A percentile compares a stretch with the other conserved stretches of the same genome.
Conservation (phyloP, 1,140 invertebrate genomes). For the Bursaphelenchus mucronatus region DNA sequence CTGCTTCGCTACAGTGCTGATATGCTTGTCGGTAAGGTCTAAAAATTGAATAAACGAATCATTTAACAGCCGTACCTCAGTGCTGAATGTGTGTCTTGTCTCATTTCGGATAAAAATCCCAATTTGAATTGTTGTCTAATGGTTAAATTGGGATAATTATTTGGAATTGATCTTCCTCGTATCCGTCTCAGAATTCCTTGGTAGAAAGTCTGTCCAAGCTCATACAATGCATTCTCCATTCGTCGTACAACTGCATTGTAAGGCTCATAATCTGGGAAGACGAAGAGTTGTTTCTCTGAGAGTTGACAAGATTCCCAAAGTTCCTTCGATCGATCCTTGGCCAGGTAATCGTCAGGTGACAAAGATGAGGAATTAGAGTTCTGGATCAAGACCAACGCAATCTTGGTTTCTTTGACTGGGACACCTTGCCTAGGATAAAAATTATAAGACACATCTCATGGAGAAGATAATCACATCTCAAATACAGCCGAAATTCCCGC, state of each 20-base stretch:
- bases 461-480: constrained; percentile 6
- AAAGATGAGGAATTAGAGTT: constrained; percentile 9
- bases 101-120: constrained; percentile 88
- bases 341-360: constrained; percentile 74
- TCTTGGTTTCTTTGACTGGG: constrained; percentile 28
- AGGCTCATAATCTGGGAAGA: constrained; percentile 82
- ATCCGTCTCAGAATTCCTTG: constrained; percentile 72
- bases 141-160: constrained; percentile 61
- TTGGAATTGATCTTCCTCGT: constrained; percentile 36
- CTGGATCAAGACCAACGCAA: constrained; percentile 43
- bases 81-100: constrained; percentile 79
- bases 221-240: constrained; percentile 84
- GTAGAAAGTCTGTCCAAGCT: constrained; percentile 86
- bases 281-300: constrained; percentile 82
- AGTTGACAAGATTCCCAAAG: constrained; percentile 85
- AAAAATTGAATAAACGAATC: constrained; percentile 13
- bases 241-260: constrained; percentile 53
- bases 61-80: constrained; percentile 71
- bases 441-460: background rate
- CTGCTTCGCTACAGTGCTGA: constrained; percentile 33
- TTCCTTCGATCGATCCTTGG: constrained; percentile 79
- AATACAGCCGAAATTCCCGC: background rate
- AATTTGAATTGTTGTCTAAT: constrained; percentile 95
- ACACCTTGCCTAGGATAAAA: constrained; percentile 34
- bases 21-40: constrained; percentile 46